Evolutionary conservation across 2,113 vertebrate genomes (phyloP).

Genomic region (Albula goreensis): DNA sequence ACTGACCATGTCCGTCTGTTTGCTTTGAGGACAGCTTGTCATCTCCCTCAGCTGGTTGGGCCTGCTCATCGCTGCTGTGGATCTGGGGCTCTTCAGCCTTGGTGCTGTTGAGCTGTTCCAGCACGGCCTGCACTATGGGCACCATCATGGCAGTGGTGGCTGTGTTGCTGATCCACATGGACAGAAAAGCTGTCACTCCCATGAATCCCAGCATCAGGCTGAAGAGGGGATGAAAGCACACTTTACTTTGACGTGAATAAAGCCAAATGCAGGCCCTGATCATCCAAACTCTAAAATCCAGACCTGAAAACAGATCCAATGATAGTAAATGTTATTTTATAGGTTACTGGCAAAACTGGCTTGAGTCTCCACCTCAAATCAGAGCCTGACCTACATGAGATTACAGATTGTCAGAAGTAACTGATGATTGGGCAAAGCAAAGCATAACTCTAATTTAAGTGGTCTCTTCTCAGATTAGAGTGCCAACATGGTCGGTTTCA

Average conservation of each 20-base stretch:
- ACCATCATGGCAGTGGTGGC: conserved; percentile 97
- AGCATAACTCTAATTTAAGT: too few relatives aligned
- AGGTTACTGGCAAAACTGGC: too few relatives aligned
- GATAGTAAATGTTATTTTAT: too few relatives aligned
- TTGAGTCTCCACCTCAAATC: too few relatives aligned
- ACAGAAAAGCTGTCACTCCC: conserved; percentile 89
- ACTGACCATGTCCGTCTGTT: conserved; percentile 41
- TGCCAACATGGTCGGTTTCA: too few relatives aligned
- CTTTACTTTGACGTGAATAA: background rate
- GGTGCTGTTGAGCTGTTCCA: conserved; percentile 76
- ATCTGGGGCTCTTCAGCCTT: conserved; percentile 24
- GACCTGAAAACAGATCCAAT: too few relatives aligned
- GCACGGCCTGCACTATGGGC: conserved; percentile 88
- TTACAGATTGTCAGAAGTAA: too few relatives aligned
- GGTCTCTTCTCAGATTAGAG: too few relatives aligned
- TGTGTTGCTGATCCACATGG: conserved; percentile 99
- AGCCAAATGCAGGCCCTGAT: too few relatives aligned
- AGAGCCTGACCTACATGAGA: too few relatives aligned
- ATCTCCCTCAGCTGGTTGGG: background rate
- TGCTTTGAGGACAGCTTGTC: conserved; percentile 5
- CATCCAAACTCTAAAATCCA: too few relatives aligned
- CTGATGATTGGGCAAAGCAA: too few relatives aligned
- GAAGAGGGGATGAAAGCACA: background rate
- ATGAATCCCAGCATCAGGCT: conserved; percentile 97
- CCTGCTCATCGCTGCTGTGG: conserved; percentile 9